A percentile compares a stretch with the other conserved stretches of the same genome.
Conservation (phyloP, 2,888 invertebrate genomes). For the Ferrisia virgata region DNA sequence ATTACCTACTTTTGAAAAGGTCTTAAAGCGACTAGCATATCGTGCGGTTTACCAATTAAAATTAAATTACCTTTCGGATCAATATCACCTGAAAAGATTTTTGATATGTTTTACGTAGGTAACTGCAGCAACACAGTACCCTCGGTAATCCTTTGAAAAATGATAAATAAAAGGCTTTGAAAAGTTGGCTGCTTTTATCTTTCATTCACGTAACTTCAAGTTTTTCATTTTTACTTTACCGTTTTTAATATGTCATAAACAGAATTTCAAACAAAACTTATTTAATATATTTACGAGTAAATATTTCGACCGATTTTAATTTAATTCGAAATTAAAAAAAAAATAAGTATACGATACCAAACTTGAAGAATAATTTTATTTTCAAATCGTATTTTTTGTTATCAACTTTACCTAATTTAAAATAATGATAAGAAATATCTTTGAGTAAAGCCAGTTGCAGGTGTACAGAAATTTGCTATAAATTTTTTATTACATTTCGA, state of each 20-base stretch:
- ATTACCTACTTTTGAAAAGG: background rate
- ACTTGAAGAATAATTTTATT: too few relatives aligned
- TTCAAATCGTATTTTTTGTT: too few relatives aligned
- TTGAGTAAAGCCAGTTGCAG: too few relatives aligned
- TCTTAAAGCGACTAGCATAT: background rate
- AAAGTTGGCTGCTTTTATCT: background rate
- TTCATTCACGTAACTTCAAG: background rate
- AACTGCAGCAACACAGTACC: background rate
- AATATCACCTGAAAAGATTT: background rate
- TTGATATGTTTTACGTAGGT: background rate
- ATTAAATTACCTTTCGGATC: conserved; percentile 7
- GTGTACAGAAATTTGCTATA: too few relatives aligned
- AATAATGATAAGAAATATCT: too few relatives aligned
- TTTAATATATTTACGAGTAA: background rate
- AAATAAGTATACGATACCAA: too few relatives aligned
- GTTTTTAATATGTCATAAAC: background rate
- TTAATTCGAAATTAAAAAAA: too few relatives aligned
- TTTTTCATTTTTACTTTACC: background rate
- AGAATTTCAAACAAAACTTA: background rate
- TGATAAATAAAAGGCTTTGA: background rate
- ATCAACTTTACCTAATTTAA: too few relatives aligned
- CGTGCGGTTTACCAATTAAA: background rate
- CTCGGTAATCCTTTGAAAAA: background rate
- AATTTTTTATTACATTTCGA: too few relatives aligned
- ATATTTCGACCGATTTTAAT: background rate